Base-by-base conservation (phyloP, 2,797 vertebrate genomes). In the Anguilla obscura region DNA sequence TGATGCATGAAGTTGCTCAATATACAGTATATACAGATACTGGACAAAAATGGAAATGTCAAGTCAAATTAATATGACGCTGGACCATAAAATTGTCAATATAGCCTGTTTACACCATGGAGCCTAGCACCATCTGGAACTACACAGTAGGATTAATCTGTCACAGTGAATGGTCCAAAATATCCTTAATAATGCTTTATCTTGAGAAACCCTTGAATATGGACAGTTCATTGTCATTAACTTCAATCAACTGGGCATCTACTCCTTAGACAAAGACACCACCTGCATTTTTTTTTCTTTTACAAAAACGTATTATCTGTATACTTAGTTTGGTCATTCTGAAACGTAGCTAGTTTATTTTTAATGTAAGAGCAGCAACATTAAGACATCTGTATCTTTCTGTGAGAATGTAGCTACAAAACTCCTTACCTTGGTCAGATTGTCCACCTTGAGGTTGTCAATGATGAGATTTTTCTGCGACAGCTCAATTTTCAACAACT, bases 381-480 rank as follows among this genome's bases (percentile, higher is more conserved):
- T 24, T 33, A 5, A 45, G 36, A 80, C 40, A 21, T 45, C 5
- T 45, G 36, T 40, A 45, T 36, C 2, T 36, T 36, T 16, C 5
- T 69, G 40, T n/a, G 21, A 18, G 1, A 16, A 58, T 10, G 5
- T 10, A 3, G 45, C 1, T n/a, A n/a, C 7, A 48, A 82, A 48
- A 45, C 18, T 50, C 45, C 79, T 89, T 95, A 98, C 98, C 96
- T 98, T 99, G 50, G 97, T 98, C 94, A 99, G 94, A 89, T 98
- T 96, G 89, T 99, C 98, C 56, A 97, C 95, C 94, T 99, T 99
- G 94, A 99, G 94, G 92, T 98, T 99, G 94, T 99, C 98, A 52
- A 99, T 97, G 92, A 98, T 95, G 85, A 99, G 93, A 89, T 96
- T 99, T 93, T 98, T 99, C 92, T 98, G 98, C 0, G 98, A 98